Conservation (phyloP, 2,797 vertebrate genomes). For the Lithobates sylvaticus region DNA sequence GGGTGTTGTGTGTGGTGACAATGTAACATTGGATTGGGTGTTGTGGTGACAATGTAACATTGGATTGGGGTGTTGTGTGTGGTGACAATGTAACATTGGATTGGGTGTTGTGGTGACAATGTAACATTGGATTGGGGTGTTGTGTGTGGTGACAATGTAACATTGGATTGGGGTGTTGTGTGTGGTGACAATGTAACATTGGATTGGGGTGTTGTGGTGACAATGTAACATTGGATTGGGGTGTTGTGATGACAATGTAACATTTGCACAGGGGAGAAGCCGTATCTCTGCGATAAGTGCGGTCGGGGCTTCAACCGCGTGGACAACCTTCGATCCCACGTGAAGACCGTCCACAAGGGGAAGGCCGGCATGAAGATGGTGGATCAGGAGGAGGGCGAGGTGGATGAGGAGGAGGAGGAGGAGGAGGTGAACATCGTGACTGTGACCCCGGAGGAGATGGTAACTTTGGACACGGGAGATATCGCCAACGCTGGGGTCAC, state of each 20-base stretch:
- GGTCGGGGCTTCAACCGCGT: constrained; percentile 96
- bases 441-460: constrained; percentile 90
- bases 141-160: too few species aligned
- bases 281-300: constrained; percentile 95
- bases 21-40: too few species aligned
- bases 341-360: constrained; percentile 96
- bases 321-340: constrained; percentile 96
- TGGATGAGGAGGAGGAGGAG: constrained; percentile 74
- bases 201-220: too few species aligned
- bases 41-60: too few species aligned
- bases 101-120: too few species aligned
- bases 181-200: too few species aligned
- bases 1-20: too few species aligned
- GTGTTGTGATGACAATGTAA: too few species aligned
- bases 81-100: too few species aligned
- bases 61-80: too few species aligned
- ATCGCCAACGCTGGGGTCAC: constrained; percentile 88
- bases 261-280: constrained; percentile 73
- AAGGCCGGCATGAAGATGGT: constrained; percentile 94
- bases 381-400: constrained; percentile 69
- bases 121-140: too few species aligned
- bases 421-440: constrained; percentile 93
- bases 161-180: too few species aligned
- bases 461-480: constrained; percentile 90
- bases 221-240: neutral